Base-by-base conservation (phyloP, 2,888 invertebrate genomes). In the Hydraecia micacea region DNA sequence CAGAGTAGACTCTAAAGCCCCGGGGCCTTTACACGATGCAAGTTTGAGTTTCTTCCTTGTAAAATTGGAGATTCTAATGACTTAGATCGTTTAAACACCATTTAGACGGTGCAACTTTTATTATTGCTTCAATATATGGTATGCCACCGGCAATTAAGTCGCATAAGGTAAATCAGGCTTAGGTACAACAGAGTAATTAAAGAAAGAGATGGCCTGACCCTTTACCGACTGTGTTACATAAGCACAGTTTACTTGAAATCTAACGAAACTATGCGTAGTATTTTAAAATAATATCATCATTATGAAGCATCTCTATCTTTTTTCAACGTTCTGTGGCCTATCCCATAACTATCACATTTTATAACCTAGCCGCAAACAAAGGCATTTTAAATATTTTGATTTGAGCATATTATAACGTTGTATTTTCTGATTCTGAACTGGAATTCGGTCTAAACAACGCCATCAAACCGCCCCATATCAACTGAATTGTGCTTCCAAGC, bases 401-500 rank as follows among this genome's bases (percentile, higher is more conserved):
- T 13, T 11, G 2, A 28, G 13, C 5, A 6, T 65, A 36, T 49
- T 46, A 46, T 36, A 36, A 21, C 25, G 7, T 21, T 32, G 6
- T 6, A 13, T 60, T 25, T n/a, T 7, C 36, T 36, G 75, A 36
- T 77, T 49, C 63, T 6, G 62, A 36, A 70, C 77, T 79, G 25
- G 75, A 9, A 21, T 80, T 77, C 1, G 93, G 90, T 36, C 86
- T 91, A 66, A 97, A 95, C 0, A 94, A 67, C 0, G 93, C 88
- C 1, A 91, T 52, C 1, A 97, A 77, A 0, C 95, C 94, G 0
- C 96, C 96, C 90, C 93, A 95, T 18, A 94, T 65, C 18, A 97
- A 77, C 79, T 95, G 95, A 25, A 95, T 75, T 0, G 95, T 63
- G 81, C 96, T 96, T 0, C 93, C 95, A 0, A 96, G 55, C 0